These are phyloP conservation scores for Polydrusus pterygomalis DNA, from an alignment of 2,888 invertebrate species.

Conservation along the genomic window DNA sequence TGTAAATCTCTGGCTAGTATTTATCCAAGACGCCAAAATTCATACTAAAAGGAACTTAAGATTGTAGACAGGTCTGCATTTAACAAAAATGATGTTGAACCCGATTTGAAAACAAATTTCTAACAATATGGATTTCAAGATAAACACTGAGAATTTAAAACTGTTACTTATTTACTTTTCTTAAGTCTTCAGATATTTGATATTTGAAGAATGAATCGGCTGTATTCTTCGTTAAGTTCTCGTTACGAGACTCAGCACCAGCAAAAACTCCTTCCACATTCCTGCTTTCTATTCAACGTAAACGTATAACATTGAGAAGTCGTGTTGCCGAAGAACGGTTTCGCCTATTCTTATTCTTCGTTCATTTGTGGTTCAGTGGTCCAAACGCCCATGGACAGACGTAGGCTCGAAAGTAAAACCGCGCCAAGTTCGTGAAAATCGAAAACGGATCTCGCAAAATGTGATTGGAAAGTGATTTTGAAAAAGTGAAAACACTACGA, in stretches of 20 bases:
- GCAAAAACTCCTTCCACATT: constrained; percentile 44
- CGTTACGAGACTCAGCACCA: neutral
- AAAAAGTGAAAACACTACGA: constrained; percentile 20
- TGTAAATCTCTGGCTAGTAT: constrained; percentile 8
- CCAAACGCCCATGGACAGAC: neutral
- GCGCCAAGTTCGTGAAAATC: constrained; percentile 28
- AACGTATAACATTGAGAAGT: constrained; percentile 39
- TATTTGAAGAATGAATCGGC: no score
- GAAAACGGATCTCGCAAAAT: constrained; percentile 47
- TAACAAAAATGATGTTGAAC: no score
- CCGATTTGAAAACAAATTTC: no score
- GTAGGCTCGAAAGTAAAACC: constrained; percentile 44
- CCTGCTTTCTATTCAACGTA: constrained; percentile 46
- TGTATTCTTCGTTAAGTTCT: neutral
- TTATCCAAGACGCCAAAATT: no score
- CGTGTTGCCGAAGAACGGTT: constrained; percentile 40
- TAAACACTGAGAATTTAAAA: neutral
- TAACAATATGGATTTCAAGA: no score
- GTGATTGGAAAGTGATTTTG: constrained; percentile 44
- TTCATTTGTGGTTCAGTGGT: no score
- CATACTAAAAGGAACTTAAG: no score
- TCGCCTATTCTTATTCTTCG: constrained; percentile 35
- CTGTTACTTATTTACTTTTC: neutral
- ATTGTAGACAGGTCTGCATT: no score
- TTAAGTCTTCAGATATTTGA: no score